Percentiles rank a stretch among this genome's conserved stretches.
These are phyloP conservation scores for Anas platyrhynchos DNA, from an alignment of 2,113 vertebrate species.

Conservation along the genomic window DNA sequence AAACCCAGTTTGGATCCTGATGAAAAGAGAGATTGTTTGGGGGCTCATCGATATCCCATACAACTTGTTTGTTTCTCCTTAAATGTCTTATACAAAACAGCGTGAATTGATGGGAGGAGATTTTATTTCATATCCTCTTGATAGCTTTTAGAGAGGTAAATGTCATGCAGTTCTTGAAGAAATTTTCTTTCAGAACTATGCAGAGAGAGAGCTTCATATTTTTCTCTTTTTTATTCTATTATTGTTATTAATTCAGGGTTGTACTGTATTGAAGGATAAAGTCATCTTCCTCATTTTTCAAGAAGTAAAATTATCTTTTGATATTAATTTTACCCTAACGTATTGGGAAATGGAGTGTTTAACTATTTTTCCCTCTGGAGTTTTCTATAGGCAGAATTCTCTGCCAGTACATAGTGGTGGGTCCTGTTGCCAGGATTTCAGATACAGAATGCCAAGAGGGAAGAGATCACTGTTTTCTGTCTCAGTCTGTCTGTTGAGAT, in stretches of 20 bases:
- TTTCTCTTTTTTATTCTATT: neutral
- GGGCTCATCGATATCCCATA: neutral
- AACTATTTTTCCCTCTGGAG: neutral
- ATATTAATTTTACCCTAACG: neutral
- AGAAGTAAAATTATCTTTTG: neutral
- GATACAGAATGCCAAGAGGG: neutral
- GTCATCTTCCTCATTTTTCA: neutral
- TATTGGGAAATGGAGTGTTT: neutral
- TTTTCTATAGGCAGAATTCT: neutral
- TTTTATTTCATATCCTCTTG: neutral
- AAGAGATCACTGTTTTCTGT: neutral
- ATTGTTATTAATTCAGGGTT: neutral
- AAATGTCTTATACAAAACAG: neutral
- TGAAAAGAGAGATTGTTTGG: constrained; percentile 43
- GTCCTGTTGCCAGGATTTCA: neutral
- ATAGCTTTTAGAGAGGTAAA: neutral
- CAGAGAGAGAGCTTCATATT: neutral
- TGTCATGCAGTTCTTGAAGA: neutral
- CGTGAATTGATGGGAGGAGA: fast-evolving
- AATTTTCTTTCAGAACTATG: neutral
- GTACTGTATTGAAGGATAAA: neutral
- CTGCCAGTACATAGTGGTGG: neutral
- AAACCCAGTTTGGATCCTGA: constrained; percentile 45
- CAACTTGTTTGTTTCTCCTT: constrained; percentile 23
- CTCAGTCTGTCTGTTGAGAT: neutral